Conservation (phyloP, 2,888 invertebrate species). For the Orthosia gothica region DNA sequence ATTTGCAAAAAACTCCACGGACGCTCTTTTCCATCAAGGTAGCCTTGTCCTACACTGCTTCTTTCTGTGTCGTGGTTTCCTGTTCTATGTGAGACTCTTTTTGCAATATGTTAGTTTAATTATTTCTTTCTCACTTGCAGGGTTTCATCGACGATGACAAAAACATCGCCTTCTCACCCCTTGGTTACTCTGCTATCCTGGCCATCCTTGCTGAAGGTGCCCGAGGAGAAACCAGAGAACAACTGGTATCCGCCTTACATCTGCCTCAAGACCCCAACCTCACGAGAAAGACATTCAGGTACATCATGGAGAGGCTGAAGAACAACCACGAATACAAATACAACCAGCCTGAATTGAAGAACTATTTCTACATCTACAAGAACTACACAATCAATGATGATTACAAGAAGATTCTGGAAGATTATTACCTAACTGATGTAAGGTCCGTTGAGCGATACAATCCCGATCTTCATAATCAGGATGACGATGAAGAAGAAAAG, state of each 20-base stretch:
- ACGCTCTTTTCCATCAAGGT: too few relatives aligned
- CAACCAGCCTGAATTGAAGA: constrained; percentile 92
- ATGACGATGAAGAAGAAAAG: constrained; percentile 76
- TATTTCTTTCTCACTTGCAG: constrained; percentile 74
- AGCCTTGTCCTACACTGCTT: too few relatives aligned
- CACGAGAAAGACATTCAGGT: constrained; percentile 87
- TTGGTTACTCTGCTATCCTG: constrained; percentile 92
- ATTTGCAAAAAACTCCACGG: too few relatives aligned
- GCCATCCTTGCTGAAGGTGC: constrained; percentile 93
- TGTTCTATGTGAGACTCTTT: background rate
- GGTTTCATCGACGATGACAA: constrained; percentile 89
- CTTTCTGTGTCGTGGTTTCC: background rate
- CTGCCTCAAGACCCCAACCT: constrained; percentile 89
- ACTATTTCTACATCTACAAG: constrained; percentile 93
- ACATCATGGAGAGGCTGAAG: constrained; percentile 89
- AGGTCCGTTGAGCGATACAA: constrained; percentile 89
- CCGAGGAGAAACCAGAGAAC: constrained; percentile 91
- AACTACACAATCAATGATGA: constrained; percentile 92
- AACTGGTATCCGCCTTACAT: constrained; percentile 91
- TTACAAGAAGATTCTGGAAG: constrained; percentile 91
- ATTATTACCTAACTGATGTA: constrained; percentile 92
- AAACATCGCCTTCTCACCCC: constrained; percentile 93
- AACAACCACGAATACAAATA: constrained; percentile 88
- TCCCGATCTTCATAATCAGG: constrained; percentile 77
- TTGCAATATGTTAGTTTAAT: background rate